These are phyloP conservation scores for Ammodytes marinus DNA, from an alignment of 2,113 vertebrate genomes.

Conservation along the genomic window DNA sequence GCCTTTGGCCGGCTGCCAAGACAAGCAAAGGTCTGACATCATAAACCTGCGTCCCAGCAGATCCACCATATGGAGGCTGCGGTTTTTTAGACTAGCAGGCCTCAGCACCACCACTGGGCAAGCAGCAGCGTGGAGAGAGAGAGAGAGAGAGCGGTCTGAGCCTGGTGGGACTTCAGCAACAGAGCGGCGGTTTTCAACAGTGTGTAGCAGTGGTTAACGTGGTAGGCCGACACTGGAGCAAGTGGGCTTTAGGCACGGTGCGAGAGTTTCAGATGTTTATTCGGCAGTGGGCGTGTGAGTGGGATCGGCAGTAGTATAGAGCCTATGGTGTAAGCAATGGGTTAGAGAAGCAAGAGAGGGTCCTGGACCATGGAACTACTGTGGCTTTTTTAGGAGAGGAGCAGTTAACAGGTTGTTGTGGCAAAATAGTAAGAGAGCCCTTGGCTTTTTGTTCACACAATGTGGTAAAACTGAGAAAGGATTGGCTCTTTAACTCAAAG, in stretches of 20 bases:
- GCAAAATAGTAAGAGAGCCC: slow-evolving; percentile 25
- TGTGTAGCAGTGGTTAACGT: slow-evolving; percentile 79
- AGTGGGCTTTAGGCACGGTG: slow-evolving; percentile 57
- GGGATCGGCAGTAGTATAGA: slow-evolving; percentile 58
- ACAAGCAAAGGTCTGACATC: slow-evolving; percentile 86
- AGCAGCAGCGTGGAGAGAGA: slow-evolving; percentile 61
- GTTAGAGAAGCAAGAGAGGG: slow-evolving; percentile 46
- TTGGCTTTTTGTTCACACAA: slow-evolving; percentile 8
- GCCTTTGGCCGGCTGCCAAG: slow-evolving; percentile 79
- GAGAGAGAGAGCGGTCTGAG: slow-evolving; percentile 64
- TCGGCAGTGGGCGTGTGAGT: slow-evolving; percentile 64
- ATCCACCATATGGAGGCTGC: slow-evolving; percentile 78
- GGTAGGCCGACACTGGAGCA: slow-evolving; percentile 73
- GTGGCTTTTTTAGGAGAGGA: slow-evolving; percentile 56
- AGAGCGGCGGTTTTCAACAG: slow-evolving; percentile 74
- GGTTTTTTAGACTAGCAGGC: slow-evolving; percentile 70
- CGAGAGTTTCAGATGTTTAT: slow-evolving; percentile 66
- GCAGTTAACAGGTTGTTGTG: slow-evolving; percentile 68
- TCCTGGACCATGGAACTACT: slow-evolving; percentile 56
- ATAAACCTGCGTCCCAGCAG: slow-evolving; percentile 85
- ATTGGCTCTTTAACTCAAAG: slow-evolving; percentile 66
- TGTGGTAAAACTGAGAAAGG: slow-evolving; percentile 54
- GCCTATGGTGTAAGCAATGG: slow-evolving; percentile 27
- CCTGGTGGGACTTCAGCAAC: slow-evolving; percentile 68
- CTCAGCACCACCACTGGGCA: slow-evolving; percentile 61